These are phyloP conservation scores for Oscheius sp. DNA, from an alignment of 2,888 invertebrate species.

Conservation along the genomic window DNA sequence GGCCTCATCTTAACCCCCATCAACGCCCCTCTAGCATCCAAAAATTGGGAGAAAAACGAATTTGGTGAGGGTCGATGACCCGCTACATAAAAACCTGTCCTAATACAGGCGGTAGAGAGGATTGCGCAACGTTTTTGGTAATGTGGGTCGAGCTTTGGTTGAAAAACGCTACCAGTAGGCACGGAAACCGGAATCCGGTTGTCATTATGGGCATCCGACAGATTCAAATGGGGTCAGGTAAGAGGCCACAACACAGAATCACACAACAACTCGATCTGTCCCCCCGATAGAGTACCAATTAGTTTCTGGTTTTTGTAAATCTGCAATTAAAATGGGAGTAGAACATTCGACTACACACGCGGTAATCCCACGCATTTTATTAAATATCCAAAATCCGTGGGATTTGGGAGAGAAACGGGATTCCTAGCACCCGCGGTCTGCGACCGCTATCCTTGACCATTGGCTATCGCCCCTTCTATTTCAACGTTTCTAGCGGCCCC, in stretches of 20 bases:
- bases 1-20: background rate
- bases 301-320: too few relatives aligned
- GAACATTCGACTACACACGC: too few relatives aligned
- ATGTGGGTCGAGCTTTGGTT: slow-evolving; percentile 33
- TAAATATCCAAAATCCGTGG: too few relatives aligned
- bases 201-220: slow-evolving; percentile 32
- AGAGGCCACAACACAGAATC: slow-evolving; percentile 27
- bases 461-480: too few relatives aligned
- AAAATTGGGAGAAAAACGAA: background rate
- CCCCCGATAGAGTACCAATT: background rate
- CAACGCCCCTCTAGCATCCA: background rate
- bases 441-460: too few relatives aligned
- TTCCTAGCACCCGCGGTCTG: too few relatives aligned
- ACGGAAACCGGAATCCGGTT: background rate
- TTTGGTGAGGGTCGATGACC: slow-evolving; percentile 27
- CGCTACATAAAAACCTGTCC: slow-evolving; percentile 29
- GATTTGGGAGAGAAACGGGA: too few relatives aligned
- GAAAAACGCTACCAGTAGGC: slow-evolving; percentile 31
- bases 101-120: slow-evolving; percentile 19
- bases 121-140: slow-evolving; percentile 36
- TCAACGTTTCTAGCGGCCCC: too few relatives aligned
- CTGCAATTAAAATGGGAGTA: too few relatives aligned
- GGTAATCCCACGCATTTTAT: too few relatives aligned
- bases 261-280: slow-evolving; percentile 27
- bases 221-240: slow-evolving; percentile 30